phyloP scores from a whole-genome alignment of 2,888 invertebrate species.

The Thysanoteuthis rhombus region DNA sequence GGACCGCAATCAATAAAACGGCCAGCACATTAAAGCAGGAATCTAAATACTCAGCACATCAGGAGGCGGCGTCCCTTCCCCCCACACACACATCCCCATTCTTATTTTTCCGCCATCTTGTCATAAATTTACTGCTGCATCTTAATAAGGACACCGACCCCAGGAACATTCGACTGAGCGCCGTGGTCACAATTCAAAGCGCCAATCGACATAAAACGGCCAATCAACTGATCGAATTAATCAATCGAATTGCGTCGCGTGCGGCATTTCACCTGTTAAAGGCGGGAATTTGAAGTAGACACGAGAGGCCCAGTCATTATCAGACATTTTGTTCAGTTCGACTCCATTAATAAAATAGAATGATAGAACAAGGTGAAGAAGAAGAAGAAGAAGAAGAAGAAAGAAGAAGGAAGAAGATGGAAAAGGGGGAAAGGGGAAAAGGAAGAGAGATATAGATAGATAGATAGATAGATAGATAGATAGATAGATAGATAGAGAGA shows the following conservation, averaged over 20 bases:
- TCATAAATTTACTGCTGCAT: not conserved
- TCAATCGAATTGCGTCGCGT: not conserved
- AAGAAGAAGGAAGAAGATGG: no score
- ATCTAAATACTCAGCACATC: no score
- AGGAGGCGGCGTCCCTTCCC: not conserved
- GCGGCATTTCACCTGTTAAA: not conserved
- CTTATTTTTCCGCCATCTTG: not conserved
- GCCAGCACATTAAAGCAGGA: no score
- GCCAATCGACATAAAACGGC: slow-evolving; percentile 12
- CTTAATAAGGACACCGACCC: not conserved
- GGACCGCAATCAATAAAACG: no score
- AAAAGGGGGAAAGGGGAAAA: no score
- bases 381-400: no score
- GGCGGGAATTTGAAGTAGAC: not conserved
- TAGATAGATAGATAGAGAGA: no score
- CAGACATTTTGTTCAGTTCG: not conserved
- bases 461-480: no score
- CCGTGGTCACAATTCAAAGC: not conserved
- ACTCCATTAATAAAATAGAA: not conserved
- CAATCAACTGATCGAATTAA: not conserved
- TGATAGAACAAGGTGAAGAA: not conserved
- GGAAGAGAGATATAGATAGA: no score
- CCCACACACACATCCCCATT: not conserved
- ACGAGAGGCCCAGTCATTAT: not conserved
- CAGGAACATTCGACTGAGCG: not conserved